These are phyloP conservation scores for Rotaria socialis DNA, from an alignment of 2,888 invertebrate genomes.

Conservation along the genomic window DNA sequence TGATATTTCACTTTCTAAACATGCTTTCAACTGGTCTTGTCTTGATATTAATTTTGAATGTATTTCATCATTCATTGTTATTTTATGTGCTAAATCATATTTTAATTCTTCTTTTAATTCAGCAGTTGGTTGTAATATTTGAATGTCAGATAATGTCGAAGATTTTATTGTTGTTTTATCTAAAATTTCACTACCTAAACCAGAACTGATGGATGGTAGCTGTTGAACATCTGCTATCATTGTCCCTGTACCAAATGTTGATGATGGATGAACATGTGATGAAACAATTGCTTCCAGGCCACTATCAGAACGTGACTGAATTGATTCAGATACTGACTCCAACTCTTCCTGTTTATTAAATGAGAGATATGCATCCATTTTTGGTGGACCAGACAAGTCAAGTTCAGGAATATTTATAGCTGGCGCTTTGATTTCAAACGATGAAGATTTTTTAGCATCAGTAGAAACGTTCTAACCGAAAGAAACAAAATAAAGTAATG, in stretches of 20 bases:
- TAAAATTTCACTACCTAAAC: constrained; percentile 21
- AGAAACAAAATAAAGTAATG: too few species aligned
- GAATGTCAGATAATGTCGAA: neutral
- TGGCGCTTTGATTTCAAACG: neutral
- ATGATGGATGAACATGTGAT: constrained; percentile 13
- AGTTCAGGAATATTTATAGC: neutral
- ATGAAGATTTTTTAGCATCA: neutral
- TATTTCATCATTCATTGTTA: constrained; percentile 26
- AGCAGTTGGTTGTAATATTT: neutral
- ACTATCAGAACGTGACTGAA: constrained; percentile 17
- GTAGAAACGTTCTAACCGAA: neutral
- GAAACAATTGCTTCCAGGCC: constrained; percentile 1
- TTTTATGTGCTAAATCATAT: neutral
- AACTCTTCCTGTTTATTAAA: neutral
- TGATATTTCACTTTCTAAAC: neutral
- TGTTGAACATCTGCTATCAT: neutral
- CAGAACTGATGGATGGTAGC: neutral
- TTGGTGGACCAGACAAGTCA: neutral
- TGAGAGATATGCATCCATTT: neutral
- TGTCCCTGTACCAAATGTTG: neutral
- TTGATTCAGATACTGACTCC: neutral
- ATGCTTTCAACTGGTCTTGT: constrained; percentile 2
- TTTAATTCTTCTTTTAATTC: neutral
- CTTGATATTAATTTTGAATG: neutral
- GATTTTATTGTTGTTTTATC: neutral